These are phyloP conservation scores for Apocrypta bakeri DNA, from an alignment of 1,140 invertebrate genomes.

Conservation along the genomic window DNA sequence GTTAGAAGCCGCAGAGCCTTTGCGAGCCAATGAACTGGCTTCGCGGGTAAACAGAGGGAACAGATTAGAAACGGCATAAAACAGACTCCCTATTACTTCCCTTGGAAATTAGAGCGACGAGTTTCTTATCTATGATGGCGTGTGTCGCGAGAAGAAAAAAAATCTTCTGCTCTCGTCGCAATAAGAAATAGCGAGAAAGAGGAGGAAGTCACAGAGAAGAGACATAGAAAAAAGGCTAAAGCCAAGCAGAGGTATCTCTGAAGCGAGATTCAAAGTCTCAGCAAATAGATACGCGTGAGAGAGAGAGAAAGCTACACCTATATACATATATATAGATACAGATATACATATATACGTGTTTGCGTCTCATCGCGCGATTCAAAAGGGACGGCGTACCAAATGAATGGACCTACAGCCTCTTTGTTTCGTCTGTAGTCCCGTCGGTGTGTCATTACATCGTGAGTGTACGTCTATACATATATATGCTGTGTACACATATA, in stretches of 20 bases:
- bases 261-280: constrained; percentile 50
- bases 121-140: constrained; percentile 44
- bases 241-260: constrained; percentile 30
- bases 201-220: not conserved
- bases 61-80: constrained; percentile 51
- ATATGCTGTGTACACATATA: no score
- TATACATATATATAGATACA: no score
- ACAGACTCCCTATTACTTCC: constrained; percentile 45
- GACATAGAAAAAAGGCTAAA: not conserved
- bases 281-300: no score
- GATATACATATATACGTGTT: no score
- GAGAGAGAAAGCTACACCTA: no score
- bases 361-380: constrained; percentile 50
- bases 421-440: constrained; percentile 35
- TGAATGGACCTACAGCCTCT: not conserved
- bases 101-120: constrained; percentile 45
- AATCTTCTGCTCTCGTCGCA: not conserved
- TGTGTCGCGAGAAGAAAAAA: not conserved
- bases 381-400: constrained; percentile 16
- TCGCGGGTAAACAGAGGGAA: constrained; percentile 49
- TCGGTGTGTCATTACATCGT: constrained; percentile 47
- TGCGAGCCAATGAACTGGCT: constrained; percentile 29
- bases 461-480: constrained; percentile 40
- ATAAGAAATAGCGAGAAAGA: not conserved
- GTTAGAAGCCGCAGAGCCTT: constrained; percentile 39